Percentiles rank a stretch among this genome's conserved stretches.
Evolutionary conservation across 2,797 vertebrate genomes (phyloP).

Genomic region (Parotocinclus haroldoi): DNA sequence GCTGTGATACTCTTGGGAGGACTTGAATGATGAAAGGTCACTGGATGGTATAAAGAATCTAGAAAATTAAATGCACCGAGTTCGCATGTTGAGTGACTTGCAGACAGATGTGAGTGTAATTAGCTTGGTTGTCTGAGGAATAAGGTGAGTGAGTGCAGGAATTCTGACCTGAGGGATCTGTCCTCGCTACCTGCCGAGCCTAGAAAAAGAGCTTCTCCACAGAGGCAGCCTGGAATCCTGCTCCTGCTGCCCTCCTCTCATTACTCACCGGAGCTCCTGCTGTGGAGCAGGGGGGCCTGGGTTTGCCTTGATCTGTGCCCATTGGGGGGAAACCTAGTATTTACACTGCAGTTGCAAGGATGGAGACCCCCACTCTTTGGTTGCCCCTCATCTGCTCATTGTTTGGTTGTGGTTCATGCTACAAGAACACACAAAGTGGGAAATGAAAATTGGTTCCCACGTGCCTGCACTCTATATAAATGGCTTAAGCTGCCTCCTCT

Average conservation of each 20-base stretch:
- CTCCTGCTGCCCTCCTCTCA: conserved; percentile 87
- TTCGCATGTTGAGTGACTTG: conserved; percentile 35
- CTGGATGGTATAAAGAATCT: conserved; percentile 1
- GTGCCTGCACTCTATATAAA: conserved; percentile 43
- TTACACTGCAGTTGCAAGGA: conserved; percentile 83
- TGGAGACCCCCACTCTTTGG: conserved; percentile 76
- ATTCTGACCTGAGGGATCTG: conserved; percentile 74
- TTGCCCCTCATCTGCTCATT: conserved; percentile 54
- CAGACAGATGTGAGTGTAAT: conserved; percentile 70
- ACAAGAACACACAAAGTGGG: conserved; percentile 59
- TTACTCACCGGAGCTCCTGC: conserved; percentile 87
- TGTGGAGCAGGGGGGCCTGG: conserved; percentile 68
- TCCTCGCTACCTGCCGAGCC: conserved; percentile 74
- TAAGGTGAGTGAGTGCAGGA: conserved; percentile 83
- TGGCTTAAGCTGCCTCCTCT: conserved; percentile 49
- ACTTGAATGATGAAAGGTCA: no score
- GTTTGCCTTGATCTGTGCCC: conserved; percentile 57
- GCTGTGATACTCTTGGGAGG: no score
- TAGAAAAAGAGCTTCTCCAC: conserved; percentile 74
- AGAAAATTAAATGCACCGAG: conserved; percentile 13
- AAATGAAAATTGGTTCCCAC: conserved; percentile 62
- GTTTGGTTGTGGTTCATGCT: conserved; percentile 52
- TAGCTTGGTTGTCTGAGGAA: conserved; percentile 93
- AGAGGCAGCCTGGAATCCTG: conserved; percentile 74
- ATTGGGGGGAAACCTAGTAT: conserved; percentile 85